Percentiles rank a stretch among this genome's conserved stretches.
These are phyloP conservation scores for Dryadula phaetusa DNA, from an alignment of 2,888 invertebrate genomes.

Conservation along the genomic window DNA sequence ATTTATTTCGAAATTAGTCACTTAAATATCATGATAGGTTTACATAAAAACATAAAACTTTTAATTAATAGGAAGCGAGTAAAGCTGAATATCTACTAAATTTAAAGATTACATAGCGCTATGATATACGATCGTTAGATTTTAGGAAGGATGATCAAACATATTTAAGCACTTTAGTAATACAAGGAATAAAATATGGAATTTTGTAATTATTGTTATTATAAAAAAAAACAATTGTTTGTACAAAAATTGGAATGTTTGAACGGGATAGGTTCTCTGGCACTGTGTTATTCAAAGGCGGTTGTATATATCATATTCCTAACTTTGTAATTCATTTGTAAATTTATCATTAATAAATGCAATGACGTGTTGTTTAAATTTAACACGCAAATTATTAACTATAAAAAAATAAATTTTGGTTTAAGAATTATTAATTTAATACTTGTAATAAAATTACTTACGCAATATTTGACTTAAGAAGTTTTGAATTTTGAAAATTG, in stretches of 20 bases:
- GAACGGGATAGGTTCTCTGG: background rate
- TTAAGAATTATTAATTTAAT: constrained; percentile 3
- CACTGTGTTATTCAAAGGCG: constrained; percentile 8
- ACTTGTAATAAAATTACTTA: background rate
- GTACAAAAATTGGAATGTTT: constrained; percentile 12
- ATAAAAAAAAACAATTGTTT: background rate
- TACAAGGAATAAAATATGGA: background rate
- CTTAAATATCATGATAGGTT: too few relatives aligned
- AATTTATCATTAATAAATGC: constrained; percentile 29
- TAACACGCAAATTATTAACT: constrained; percentile 5
- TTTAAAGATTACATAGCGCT: too few relatives aligned
- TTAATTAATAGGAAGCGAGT: too few relatives aligned
- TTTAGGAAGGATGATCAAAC: background rate
- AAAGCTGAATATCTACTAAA: too few relatives aligned
- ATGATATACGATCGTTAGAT: background rate
- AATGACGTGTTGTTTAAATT: background rate
- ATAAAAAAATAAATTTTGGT: constrained; percentile 11
- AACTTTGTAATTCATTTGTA: background rate
- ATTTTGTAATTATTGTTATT: background rate
- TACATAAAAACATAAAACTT: too few relatives aligned
- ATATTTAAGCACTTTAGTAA: background rate
- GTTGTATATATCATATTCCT: background rate
- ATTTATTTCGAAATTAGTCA: too few relatives aligned
- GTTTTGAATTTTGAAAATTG: constrained; percentile 14
- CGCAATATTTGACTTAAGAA: background rate